Conservation (phyloP, 1,140 invertebrate genomes). For the Temnothorax longispinosus region DNA sequence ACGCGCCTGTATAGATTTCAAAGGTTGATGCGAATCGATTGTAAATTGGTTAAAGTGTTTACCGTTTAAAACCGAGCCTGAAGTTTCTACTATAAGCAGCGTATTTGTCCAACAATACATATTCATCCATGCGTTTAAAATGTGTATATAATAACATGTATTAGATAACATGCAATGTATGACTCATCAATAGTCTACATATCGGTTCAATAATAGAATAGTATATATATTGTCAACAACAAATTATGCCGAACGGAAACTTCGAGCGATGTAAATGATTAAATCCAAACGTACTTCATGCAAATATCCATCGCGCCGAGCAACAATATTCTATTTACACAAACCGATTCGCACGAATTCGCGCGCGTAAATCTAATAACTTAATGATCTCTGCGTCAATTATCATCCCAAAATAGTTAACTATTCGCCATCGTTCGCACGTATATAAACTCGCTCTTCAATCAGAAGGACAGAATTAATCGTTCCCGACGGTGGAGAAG, state of each 20-base stretch:
- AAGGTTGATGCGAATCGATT: neutral
- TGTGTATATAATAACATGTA: neutral
- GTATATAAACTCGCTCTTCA: neutral
- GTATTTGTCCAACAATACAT: neutral
- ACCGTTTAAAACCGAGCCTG: neutral
- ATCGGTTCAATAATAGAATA: neutral
- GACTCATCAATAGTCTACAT: neutral
- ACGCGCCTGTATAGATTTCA: neutral
- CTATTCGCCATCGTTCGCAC: neutral
- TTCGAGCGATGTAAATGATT: constrained; percentile 30
- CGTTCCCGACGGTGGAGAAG: neutral
- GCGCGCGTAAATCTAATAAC: constrained; percentile 20
- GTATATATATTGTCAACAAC: constrained; percentile 1
- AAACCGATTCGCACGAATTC: constrained; percentile 23
- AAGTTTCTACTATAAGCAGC: neutral
- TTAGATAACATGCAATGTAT: neutral
- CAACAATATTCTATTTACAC: constrained; percentile 47
- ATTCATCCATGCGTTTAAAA: neutral
- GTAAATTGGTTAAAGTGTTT: neutral
- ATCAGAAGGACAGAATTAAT: constrained; percentile 35
- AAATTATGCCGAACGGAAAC: constrained; percentile 32
- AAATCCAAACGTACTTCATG: constrained; percentile 9
- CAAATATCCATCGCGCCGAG: neutral
- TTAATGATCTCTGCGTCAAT: constrained; percentile 33
- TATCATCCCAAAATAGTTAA: neutral